Base-by-base conservation (phyloP, 2,888 invertebrate genomes). In the Apotomis turbidana region DNA sequence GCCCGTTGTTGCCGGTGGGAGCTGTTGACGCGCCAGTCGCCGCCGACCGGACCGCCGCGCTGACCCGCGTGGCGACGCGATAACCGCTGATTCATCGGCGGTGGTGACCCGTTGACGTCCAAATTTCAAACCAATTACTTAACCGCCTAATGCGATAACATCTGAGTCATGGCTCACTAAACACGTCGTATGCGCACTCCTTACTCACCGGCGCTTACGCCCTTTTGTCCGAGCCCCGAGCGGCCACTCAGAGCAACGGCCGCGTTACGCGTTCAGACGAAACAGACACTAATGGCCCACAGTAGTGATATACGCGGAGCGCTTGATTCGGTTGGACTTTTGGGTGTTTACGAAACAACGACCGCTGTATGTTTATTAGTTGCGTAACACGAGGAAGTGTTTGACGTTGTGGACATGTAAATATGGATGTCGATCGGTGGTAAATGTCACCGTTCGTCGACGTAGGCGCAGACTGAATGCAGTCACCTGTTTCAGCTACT, bases 41-140 rank as follows among this genome's bases (percentile, higher is more conserved):
- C 41, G 41, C 41, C 41, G 41, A 6, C 41, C 49, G 8, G n/a
- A n/a, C 3, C 10, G 46, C 0, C 10, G n/a, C 8, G 49, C 49
- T 1, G 44, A 10, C 6, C 9, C 49, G 49, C 49, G 49, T 9
- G 9, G 1, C 49, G 44, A 9, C 10, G 44, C 54, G 64, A 64
- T 54, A 57, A 46, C 13, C 60, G 9, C 49, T 71, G 71, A 71
- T 54, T 71, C 71, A 71, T 41, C 41, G 41, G 5, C 41, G 38
- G 38, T 6, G 41, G 5, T 6, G 38, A 15, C 60, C 55, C 66
- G 55, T 71, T 71, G 66, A 71, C 55, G 66, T 49, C 60, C 60
- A 49, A 60, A 71, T 67, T 66, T 71, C 54, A 46, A 67, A 66
- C 46, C 66, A 71, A 71, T 71, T 67, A 54, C 66, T 55, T 51